Conservation (phyloP, 2,797 vertebrate genomes). For the Cirrhinus molitorella region DNA sequence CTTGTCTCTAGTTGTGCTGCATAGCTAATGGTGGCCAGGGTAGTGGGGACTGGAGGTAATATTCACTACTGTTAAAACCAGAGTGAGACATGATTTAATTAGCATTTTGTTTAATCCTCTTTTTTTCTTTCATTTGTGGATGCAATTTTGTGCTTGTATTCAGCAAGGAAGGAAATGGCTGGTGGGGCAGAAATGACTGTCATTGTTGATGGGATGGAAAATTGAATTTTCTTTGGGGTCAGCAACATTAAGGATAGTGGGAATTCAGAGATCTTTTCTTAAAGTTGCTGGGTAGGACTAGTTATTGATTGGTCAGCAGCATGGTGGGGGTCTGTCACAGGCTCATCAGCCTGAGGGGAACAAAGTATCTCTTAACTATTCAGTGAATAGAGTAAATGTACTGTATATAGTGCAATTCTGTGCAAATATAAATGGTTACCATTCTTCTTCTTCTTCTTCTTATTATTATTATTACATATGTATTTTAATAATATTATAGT, state of each 20-base stretch:
- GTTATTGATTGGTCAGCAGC: conserved; percentile 68
- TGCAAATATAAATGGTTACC: too few relatives aligned
- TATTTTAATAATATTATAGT: too few relatives aligned
- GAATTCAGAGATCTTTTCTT: conserved; percentile 71
- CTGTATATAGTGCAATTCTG: background rate
- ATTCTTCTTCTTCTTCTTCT: too few relatives aligned
- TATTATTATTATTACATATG: too few relatives aligned
- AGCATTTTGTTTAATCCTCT: conserved; percentile 69
- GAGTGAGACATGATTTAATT: conserved; percentile 70
- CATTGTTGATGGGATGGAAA: conserved; percentile 74
- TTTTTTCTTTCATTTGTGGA: conserved; percentile 66
- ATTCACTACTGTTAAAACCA: conserved; percentile 73
- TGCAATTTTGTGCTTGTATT: conserved; percentile 68
- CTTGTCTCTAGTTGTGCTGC: background rate
- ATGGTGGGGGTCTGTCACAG: conserved; percentile 34
- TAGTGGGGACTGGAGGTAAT: conserved; percentile 68
- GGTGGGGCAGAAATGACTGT: conserved; percentile 72
- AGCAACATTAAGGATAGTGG: conserved; percentile 78
- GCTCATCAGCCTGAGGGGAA: conserved; percentile 18
- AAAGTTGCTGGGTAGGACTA: conserved; percentile 64
- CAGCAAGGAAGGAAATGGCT: conserved; percentile 72
- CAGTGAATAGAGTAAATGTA: background rate
- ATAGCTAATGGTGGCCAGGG: conserved; percentile 69
- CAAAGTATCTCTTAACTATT: background rate
- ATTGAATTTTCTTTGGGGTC: conserved; percentile 83